Percentiles rank a stretch among this genome's conserved stretches.
Conservation (phyloP, 2,113 vertebrate genomes). For the Rhombomys opimus region DNA sequence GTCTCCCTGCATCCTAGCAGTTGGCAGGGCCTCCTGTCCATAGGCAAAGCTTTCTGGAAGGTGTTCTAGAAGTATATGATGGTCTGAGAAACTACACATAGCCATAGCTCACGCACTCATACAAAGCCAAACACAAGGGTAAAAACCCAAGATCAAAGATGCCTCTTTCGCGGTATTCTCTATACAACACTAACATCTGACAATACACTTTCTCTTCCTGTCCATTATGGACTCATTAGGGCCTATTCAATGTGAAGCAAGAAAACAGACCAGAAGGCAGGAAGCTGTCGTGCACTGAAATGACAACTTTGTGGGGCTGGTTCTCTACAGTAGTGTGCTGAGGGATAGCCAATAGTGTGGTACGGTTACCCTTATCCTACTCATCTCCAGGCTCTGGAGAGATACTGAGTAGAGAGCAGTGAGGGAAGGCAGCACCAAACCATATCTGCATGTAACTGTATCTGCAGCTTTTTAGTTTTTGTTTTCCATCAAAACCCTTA, state of each 20-base stretch:
- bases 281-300: neutral
- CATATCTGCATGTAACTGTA: neutral
- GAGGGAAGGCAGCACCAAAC: neutral
- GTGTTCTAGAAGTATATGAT: constrained; percentile 2
- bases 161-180: constrained; percentile 10
- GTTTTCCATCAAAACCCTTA: neutral
- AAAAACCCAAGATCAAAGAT: constrained; percentile 32
- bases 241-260: neutral
- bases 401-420: neutral
- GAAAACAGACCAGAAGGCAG: neutral
- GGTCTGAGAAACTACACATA: constrained; percentile 13
- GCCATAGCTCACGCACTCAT: constrained; percentile 26
- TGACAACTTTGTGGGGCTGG: neutral
- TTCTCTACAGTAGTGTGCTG: neutral
- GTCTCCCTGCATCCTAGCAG: neutral
- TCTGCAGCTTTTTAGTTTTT: neutral
- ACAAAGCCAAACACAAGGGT: constrained; percentile 31
- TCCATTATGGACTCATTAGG: constrained; percentile 23
- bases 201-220: neutral
- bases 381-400: neutral
- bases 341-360: neutral
- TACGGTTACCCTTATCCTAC: neutral
- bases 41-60: neutral
- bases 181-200: neutral
- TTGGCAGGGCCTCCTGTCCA: neutral